Base-by-base conservation (phyloP, 2,888 invertebrate species). In the Candidula unifasciata region DNA sequence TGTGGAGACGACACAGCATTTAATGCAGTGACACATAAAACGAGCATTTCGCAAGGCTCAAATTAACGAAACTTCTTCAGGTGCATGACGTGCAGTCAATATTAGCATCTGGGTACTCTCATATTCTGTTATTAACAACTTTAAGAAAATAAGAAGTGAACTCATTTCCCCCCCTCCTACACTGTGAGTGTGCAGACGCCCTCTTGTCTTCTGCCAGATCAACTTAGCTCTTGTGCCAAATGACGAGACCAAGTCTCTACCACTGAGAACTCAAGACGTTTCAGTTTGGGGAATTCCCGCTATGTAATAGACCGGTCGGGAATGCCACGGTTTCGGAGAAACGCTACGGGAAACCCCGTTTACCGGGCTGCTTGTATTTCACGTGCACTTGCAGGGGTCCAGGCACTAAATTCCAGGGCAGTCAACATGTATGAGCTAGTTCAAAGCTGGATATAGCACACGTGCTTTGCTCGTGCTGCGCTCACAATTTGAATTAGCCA, bases 381-480 rank as follows among this genome's bases (percentile, higher is more conserved):
- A 27, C 44, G 66, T 8, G 27, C 37, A 27, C 16, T 37, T 13
- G 35, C 68, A 37, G 79, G 44, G 68, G 79, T 79, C 52, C 68
- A 27, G 5, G 37, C 37, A 27, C 37, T 52, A 79, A 79, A 79
- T 79, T 79, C 79, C 79, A 13, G 24, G 21, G 27, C 66, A 79
- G 79, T 79, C 79, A 79, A 16, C 68, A 52, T 79, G 44, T 13
- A 27, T 71, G 80, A 80, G 71, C 30, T 30, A 21, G 80, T 71
- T 71, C 80, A 80, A 80, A 71, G 80, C 54, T 71, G 24, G 71
- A 69, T 54, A 57, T n/a, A 27, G 54, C 24, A 57, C 80, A 80
- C 80, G 80, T 80, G 80, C 57, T 30, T 30, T 57, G 80, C 80
- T 71, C 80, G 60, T 71, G 80, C 80, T 69, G 80, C 3, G 69